These are phyloP conservation scores for Molanna angustata DNA, from an alignment of 2,888 invertebrate species.

Conservation along the genomic window DNA sequence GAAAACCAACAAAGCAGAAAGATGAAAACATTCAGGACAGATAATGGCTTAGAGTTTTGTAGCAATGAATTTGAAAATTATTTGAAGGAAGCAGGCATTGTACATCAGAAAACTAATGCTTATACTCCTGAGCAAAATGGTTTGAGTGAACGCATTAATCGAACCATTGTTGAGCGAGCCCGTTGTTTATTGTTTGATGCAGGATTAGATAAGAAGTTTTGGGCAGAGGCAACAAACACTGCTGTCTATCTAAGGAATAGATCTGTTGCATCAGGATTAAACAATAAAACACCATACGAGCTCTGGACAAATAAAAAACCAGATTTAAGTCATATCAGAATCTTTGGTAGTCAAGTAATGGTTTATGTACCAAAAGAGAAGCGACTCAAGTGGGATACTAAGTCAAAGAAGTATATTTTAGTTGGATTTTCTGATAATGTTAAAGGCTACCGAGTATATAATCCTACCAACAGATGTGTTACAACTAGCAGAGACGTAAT, in stretches of 20 bases:
- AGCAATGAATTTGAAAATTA: background rate
- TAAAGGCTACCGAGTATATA: no score
- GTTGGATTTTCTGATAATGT: background rate
- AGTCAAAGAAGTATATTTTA: background rate
- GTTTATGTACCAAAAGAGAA: background rate
- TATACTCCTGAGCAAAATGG: slow-evolving; percentile 4
- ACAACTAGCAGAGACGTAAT: no score
- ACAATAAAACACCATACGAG: slow-evolving; percentile 1
- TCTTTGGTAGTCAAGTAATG: background rate
- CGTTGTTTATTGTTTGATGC: background rate
- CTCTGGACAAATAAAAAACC: background rate
- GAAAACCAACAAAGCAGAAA: background rate
- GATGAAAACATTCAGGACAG: background rate
- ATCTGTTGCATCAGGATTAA: background rate
- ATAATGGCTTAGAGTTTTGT: background rate
- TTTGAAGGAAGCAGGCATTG: background rate
- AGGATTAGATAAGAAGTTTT: background rate
- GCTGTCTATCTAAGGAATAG: background rate
- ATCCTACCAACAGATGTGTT: no score
- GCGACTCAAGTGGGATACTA: background rate
- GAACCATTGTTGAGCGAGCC: slow-evolving; percentile 1
- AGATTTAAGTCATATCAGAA: background rate
- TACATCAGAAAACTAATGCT: background rate
- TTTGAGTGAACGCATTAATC: background rate
- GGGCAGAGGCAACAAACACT: background rate